Evolutionary conservation across 2,888 invertebrate species (phyloP).

Genomic region (Lithosia quadra): DNA sequence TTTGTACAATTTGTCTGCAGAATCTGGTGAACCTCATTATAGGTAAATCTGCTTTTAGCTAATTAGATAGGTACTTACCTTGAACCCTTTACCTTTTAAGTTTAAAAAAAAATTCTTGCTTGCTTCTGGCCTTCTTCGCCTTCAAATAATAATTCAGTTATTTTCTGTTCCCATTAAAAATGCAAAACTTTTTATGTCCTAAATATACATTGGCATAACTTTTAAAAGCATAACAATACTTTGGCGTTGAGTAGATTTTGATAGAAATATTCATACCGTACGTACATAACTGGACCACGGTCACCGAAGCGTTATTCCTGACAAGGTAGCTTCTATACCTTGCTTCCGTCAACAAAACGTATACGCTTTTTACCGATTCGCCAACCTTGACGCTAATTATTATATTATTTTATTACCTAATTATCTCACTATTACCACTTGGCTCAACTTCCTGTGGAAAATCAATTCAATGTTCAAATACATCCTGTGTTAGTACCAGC

Average conservation of each 20-base stretch:
- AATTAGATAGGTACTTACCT: too few species aligned
- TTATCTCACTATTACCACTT: slow-evolving; percentile 40
- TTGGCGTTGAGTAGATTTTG: not conserved
- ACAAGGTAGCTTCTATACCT: not conserved
- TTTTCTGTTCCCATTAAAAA: too few species aligned
- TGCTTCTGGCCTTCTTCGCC: too few species aligned
- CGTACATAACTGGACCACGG: slow-evolving; percentile 30
- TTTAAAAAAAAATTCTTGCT: too few species aligned
- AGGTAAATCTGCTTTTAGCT: too few species aligned
- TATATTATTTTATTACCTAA: slow-evolving; percentile 53
- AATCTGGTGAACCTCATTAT: too few species aligned
- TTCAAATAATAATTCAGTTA: too few species aligned
- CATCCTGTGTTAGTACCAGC: slow-evolving; percentile 34
- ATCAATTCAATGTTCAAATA: slow-evolving; percentile 39
- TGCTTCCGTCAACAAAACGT: slow-evolving; percentile 45
- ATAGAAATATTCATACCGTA: slow-evolving; percentile 35
- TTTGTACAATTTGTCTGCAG: too few species aligned
- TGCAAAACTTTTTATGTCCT: too few species aligned
- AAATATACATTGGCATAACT: too few species aligned
- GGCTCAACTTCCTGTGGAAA: slow-evolving; percentile 39
- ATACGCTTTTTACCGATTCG: slow-evolving; percentile 34
- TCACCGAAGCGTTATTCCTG: slow-evolving; percentile 51
- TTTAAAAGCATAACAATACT: not conserved
- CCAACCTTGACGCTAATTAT: slow-evolving; percentile 43
- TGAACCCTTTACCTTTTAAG: too few species aligned